Conservation (phyloP, 2,113 vertebrate genomes). For the Penelope pileata region DNA sequence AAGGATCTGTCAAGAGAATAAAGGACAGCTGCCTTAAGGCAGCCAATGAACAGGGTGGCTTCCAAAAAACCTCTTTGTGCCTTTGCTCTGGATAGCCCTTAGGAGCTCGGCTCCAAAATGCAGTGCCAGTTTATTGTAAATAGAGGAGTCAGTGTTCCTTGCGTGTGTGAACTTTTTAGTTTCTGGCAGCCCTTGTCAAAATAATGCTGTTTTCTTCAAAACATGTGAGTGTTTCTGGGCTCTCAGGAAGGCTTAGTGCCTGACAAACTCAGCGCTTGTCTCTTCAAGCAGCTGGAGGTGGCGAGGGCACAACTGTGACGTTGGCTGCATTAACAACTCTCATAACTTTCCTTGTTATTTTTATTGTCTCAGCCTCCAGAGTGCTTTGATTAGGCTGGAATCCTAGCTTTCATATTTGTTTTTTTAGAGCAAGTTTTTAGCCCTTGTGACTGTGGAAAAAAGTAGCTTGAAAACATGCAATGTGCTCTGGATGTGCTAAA, state of each 20-base stretch:
- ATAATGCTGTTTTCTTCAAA: slow-evolving; percentile 45
- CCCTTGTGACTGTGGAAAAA: slow-evolving; percentile 6
- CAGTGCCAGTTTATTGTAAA: neutral
- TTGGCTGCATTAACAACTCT: neutral
- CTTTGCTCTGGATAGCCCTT: slow-evolving; percentile 33
- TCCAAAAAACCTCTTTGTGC: slow-evolving; percentile 55
- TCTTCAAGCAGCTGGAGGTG: slow-evolving; percentile 33
- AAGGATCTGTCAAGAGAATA: slow-evolving; percentile 4
- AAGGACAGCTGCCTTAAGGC: slow-evolving; percentile 20
- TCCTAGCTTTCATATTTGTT: neutral
- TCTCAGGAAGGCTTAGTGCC: neutral
- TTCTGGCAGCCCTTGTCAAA: slow-evolving; percentile 52
- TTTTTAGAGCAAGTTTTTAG: neutral
- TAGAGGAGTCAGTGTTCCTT: slow-evolving; percentile 4
- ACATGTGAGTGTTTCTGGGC: slow-evolving; percentile 7
- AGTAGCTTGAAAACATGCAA: neutral
- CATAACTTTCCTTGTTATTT: neutral
- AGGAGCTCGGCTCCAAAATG: neutral
- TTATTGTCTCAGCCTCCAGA: slow-evolving; percentile 30
- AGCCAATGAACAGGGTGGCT: neutral
- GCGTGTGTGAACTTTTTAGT: neutral
- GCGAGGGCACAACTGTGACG: fast-evolving
- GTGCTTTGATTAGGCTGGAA: slow-evolving; percentile 40
- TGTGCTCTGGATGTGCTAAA: slow-evolving; percentile 10
- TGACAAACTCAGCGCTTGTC: neutral